Percentiles rank a stretch among this genome's conserved stretches.
These are phyloP conservation scores for Sardinella longiceps DNA, from an alignment of 2,797 vertebrate species.

Conservation along the genomic window DNA sequence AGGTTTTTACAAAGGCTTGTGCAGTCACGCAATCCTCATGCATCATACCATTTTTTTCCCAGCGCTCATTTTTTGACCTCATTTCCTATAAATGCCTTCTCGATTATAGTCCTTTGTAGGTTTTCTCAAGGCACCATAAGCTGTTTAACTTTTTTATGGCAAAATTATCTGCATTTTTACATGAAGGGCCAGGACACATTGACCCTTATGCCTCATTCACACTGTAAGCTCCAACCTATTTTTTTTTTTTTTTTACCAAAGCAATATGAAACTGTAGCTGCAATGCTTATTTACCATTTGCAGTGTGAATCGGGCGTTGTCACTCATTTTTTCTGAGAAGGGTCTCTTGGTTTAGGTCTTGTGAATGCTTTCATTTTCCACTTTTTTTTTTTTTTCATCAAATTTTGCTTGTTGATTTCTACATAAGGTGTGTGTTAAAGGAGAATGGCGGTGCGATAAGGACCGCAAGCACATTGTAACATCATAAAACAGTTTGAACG, in stretches of 20 bases:
- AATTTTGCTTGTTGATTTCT: background rate
- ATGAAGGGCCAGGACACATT: background rate
- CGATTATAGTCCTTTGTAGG: background rate
- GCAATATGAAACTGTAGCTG: too few relatives aligned
- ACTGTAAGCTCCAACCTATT: too few relatives aligned
- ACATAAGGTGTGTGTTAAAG: too few relatives aligned
- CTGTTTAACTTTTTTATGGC: too few relatives aligned
- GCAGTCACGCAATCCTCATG: background rate
- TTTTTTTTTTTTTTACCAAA: too few relatives aligned
- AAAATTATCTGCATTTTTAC: background rate
- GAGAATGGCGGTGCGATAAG: too few relatives aligned
- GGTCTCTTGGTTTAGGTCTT: background rate
- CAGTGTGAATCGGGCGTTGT: background rate
- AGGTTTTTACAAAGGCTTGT: slow-evolving; percentile 1
- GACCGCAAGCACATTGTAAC: too few relatives aligned
- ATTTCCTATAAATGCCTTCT: background rate
- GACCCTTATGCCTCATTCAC: too few relatives aligned
- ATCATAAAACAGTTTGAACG: too few relatives aligned
- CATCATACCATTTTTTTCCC: background rate
- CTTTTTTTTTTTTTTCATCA: background rate
- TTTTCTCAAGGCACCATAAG: background rate
- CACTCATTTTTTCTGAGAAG: background rate
- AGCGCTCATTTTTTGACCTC: background rate
- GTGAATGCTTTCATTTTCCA: background rate
- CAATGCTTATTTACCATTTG: too few relatives aligned